Evolutionary conservation across 2,888 invertebrate species (phyloP).

Genomic region (Lasioglossum oenotherae): DNA sequence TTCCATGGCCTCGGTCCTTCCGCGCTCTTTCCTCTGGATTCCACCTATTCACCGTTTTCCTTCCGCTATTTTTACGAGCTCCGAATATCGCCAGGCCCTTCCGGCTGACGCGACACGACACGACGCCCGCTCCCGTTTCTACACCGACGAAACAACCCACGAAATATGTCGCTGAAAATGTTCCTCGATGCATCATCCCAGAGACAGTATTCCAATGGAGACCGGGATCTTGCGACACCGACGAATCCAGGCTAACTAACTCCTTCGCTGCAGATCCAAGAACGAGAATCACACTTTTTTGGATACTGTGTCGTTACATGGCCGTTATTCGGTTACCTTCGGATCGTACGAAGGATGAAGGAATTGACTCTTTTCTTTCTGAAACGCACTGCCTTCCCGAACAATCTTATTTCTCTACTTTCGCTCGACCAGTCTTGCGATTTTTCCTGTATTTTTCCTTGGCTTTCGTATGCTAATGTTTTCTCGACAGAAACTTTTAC

Average conservation of each 20-base stretch:
- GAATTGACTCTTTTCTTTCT: no score
- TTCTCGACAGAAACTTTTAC: no score
- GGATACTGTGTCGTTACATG: neutral
- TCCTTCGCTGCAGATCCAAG: neutral
- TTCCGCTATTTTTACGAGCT: conserved; percentile 27
- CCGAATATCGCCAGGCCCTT: conserved; percentile 45
- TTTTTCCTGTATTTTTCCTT: no score
- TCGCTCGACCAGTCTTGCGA: no score
- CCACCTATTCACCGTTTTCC: conserved; percentile 48
- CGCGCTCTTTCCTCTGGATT: conserved; percentile 49
- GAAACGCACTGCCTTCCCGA: no score
- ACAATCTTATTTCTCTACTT: no score
- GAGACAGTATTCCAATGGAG: neutral
- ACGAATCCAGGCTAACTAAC: neutral
- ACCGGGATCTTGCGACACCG: neutral
- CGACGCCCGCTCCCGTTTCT: conserved; percentile 43
- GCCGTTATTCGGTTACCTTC: no score
- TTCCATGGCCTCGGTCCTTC: conserved; percentile 44
- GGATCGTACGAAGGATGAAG: no score
- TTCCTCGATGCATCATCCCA: neutral
- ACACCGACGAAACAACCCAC: conserved; percentile 46
- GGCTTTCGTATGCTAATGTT: no score
- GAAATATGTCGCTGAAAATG: neutral
- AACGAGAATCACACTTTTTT: neutral
- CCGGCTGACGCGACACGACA: conserved; percentile 11